Evolutionary conservation across 1,140 invertebrate genomes (phyloP).

Genomic region (Penaeus indicus): DNA sequence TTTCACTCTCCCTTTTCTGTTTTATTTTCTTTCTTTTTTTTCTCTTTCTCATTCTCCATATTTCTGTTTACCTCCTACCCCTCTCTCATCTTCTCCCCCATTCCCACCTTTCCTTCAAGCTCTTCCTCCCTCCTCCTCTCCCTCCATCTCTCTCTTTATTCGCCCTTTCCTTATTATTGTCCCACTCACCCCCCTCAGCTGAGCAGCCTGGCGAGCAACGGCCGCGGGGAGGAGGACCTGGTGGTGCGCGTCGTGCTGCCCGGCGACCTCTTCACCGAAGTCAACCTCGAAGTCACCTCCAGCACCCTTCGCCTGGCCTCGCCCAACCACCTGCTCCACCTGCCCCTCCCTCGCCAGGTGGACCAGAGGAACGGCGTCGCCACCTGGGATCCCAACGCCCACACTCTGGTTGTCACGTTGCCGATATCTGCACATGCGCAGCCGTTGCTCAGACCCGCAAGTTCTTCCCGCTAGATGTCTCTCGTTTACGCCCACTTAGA

Average conservation of each 20-base stretch:
- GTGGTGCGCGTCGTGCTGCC: conserved; percentile 43
- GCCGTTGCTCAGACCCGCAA: background rate
- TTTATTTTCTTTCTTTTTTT: no score
- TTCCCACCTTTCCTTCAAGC: background rate
- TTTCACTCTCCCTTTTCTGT: no score
- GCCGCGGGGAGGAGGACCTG: conserved; percentile 39
- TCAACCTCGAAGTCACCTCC: conserved; percentile 46
- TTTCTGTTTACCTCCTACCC: no score
- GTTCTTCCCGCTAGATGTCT: no score
- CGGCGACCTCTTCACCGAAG: conserved; percentile 43
- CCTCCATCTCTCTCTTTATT: background rate
- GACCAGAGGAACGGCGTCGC: conserved; percentile 48
- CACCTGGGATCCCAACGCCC: conserved; percentile 48
- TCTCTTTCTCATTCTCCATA: no score
- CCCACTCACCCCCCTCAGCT: background rate
- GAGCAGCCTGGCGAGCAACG: conserved; percentile 21
- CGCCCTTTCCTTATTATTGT: background rate
- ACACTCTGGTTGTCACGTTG: conserved; percentile 45
- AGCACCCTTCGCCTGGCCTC: conserved; percentile 29
- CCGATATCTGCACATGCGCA: background rate
- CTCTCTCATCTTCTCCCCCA: no score
- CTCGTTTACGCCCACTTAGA: no score
- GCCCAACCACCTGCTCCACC: conserved; percentile 39
- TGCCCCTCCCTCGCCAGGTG: conserved; percentile 41
- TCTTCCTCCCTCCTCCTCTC: conserved; percentile 31